A percentile compares a stretch with the other conserved stretches of the same genome.
phyloP scores from a whole-genome alignment of 2,888 invertebrate species.

The Eledona agricola region DNA sequence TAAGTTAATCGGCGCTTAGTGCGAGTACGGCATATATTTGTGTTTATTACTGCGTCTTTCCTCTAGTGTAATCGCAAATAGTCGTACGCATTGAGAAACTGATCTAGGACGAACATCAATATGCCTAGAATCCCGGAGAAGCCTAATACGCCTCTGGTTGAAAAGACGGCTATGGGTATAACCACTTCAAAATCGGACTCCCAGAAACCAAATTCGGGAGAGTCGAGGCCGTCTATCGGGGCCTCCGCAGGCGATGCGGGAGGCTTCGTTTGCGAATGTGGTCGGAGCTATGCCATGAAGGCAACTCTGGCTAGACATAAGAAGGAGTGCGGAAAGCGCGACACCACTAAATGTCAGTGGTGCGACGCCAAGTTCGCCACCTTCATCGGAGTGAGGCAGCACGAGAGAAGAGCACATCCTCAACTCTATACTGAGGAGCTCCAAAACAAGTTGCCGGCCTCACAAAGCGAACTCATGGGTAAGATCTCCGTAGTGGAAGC shows the following conservation, averaged over 20 bases:
- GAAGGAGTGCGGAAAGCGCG: slow-evolving; percentile 8
- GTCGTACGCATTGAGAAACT: background rate
- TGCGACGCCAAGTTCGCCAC: slow-evolving; percentile 4
- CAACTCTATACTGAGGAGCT: slow-evolving; percentile 4
- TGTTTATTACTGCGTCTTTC: background rate
- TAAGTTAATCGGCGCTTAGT: slow-evolving; percentile 4
- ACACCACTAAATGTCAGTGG: slow-evolving; percentile 7
- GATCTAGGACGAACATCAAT: background rate
- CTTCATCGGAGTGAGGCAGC: slow-evolving; percentile 15
- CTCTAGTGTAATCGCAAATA: background rate
- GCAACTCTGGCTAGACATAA: slow-evolving; percentile 8
- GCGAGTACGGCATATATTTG: no score
- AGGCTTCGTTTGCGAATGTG: slow-evolving; percentile 12
- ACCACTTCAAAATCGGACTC: slow-evolving; percentile 2
- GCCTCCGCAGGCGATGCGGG: background rate
- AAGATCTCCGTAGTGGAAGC: slow-evolving; percentile 27
- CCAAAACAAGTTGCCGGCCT: slow-evolving; percentile 4
- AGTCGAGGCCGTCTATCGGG: slow-evolving; percentile 3
- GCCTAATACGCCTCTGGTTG: slow-evolving; percentile 7
- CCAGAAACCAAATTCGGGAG: slow-evolving; percentile 5
- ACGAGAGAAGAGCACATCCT: slow-evolving; percentile 14
- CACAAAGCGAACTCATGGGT: slow-evolving; percentile 9
- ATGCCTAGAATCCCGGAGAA: slow-evolving; percentile 3
- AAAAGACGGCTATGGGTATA: slow-evolving; percentile 15
- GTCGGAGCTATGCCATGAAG: slow-evolving; percentile 4